Percentiles rank a stretch among this genome's conserved stretches.
Conservation (phyloP, 2,797 vertebrate species). For the Periparus ater region DNA sequence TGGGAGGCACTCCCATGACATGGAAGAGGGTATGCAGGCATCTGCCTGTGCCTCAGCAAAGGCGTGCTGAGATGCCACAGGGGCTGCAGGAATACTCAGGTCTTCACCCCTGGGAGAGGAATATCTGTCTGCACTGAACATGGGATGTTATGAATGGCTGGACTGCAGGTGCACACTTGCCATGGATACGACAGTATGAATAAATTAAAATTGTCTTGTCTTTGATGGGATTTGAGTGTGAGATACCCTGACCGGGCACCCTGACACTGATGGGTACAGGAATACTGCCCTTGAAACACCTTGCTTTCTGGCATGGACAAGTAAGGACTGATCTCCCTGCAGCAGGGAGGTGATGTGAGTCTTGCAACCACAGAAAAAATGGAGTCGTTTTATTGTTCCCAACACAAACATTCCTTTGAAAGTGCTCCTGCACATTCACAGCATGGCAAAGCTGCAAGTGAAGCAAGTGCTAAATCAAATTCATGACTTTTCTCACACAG, state of each 20-base stretch:
- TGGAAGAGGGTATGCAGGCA: accelerated
- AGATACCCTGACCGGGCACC: neutral
- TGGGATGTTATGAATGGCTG: accelerated
- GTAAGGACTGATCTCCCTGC: neutral
- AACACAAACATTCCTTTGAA: neutral
- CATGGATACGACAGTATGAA: neutral
- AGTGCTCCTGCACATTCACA: neutral
- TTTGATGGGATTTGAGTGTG: neutral
- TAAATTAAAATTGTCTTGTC: neutral
- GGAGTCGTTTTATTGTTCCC: neutral
- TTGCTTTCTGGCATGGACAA: neutral
- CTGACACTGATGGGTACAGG: neutral
- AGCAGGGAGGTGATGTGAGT: neutral
- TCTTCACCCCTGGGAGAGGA: neutral
- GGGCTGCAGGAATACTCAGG: neutral
- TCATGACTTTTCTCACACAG: neutral
- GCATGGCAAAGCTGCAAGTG: neutral
- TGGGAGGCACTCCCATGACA: neutral
- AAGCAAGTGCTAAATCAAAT: neutral
- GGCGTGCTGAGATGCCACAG: no score
- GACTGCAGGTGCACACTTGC: neutral
- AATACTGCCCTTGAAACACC: neutral
- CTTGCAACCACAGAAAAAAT: neutral
- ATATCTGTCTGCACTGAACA: neutral
- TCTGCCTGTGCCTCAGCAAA: neutral